Percentiles rank a stretch among this genome's conserved stretches.
These are phyloP conservation scores for Solenodon paradoxus DNA, from an alignment of 2,113 vertebrate species.

Conservation along the genomic window DNA sequence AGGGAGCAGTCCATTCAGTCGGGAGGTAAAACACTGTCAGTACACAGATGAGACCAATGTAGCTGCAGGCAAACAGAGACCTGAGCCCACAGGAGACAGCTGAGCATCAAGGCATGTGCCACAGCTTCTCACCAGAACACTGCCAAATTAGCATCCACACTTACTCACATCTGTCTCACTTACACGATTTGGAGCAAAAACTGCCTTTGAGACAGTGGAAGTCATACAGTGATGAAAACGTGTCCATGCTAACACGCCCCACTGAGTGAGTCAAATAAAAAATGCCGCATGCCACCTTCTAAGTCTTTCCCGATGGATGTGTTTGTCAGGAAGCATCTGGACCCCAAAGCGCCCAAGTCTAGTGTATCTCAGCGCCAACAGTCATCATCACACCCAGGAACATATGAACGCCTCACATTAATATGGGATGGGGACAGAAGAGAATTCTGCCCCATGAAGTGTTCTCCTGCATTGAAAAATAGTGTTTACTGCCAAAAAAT, in stretches of 20 bases:
- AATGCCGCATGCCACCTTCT: not conserved
- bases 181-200: not conserved
- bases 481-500: not conserved
- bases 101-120: not conserved
- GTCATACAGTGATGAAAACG: not conserved
- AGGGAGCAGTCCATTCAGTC: accelerated
- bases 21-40: not conserved
- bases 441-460: not conserved
- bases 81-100: accelerated
- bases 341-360: not conserved
- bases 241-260: not conserved
- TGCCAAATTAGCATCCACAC: not conserved
- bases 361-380: not conserved
- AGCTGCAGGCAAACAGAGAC: not conserved
- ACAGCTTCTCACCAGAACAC: not conserved
- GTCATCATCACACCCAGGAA: not conserved
- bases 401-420: not conserved
- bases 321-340: slow-evolving; percentile 47
- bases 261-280: not conserved
- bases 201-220: not conserved
- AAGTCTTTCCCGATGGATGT: not conserved
- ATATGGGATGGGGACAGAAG: not conserved
- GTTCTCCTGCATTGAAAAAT: not conserved
- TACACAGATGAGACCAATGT: not conserved
- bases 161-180: not conserved